phyloP scores from a whole-genome alignment of 2,797 vertebrate genomes.

The Acropternis orthonyx region DNA sequence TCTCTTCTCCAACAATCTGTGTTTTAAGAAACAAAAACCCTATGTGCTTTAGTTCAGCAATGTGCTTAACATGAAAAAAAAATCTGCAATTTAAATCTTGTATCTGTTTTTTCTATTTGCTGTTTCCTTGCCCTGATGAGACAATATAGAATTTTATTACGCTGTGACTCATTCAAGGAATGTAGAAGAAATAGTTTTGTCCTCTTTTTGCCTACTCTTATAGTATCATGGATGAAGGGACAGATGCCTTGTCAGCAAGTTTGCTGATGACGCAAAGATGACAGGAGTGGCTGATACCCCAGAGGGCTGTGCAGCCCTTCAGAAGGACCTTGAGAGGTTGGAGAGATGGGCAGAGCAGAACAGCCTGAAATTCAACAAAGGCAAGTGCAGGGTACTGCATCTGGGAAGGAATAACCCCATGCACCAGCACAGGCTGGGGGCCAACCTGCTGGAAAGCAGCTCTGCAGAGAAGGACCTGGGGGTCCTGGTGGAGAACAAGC shows the following conservation, averaged over 20 bases:
- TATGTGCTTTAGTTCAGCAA: background rate
- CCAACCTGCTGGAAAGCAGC: background rate
- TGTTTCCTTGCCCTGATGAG: background rate
- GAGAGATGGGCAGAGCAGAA: background rate
- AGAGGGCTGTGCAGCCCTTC: background rate
- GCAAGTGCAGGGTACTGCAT: background rate
- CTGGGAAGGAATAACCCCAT: background rate
- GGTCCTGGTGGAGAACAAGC: background rate
- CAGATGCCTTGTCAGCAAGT: background rate
- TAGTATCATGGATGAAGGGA: background rate
- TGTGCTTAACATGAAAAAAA: background rate
- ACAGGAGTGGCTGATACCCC: background rate
- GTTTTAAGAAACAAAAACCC: background rate
- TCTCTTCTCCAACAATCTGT: background rate
- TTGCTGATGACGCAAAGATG: background rate
- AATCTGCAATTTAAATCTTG: background rate
- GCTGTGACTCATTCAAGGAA: background rate
- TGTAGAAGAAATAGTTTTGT: background rate
- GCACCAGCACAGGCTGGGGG: background rate
- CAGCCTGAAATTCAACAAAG: background rate
- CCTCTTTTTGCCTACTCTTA: background rate
- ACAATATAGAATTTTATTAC: background rate
- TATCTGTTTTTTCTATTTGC: background rate
- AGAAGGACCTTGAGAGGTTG: background rate
- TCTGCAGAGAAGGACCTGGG: background rate